phyloP scores from a whole-genome alignment of 2,113 vertebrate species.

The Brienomyrus longianalis region DNA sequence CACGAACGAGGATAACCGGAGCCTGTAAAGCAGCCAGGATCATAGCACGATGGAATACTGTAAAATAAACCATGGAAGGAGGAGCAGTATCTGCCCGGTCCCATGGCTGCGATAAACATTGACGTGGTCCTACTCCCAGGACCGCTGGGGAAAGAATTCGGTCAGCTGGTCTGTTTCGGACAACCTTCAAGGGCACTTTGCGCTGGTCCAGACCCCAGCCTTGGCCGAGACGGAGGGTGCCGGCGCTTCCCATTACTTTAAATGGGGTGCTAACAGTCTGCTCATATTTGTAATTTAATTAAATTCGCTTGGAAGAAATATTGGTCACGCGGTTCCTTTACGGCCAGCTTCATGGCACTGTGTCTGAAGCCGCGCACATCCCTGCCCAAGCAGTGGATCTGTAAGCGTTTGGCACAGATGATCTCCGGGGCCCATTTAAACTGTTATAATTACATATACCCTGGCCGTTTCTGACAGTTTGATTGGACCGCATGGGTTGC shows the following conservation, averaged over 20 bases:
- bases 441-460: slow-evolving; percentile 65
- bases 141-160: slow-evolving; percentile 41
- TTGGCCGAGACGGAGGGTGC: slow-evolving; percentile 65
- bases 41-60: not conserved
- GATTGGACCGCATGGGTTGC: slow-evolving; percentile 56
- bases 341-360: slow-evolving; percentile 44
- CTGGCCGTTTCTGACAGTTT: slow-evolving; percentile 59
- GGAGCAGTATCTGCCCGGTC: not conserved
- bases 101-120: not conserved
- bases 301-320: slow-evolving; percentile 69
- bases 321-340: slow-evolving; percentile 57
- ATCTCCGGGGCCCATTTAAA: slow-evolving; percentile 64
- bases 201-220: slow-evolving; percentile 62
- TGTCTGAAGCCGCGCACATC: slow-evolving; percentile 27
- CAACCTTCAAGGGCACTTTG: slow-evolving; percentile 71
- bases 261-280: slow-evolving; percentile 69
- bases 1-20: not conserved
- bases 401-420: slow-evolving; percentile 52
- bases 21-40: not conserved
- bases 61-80: not conserved
- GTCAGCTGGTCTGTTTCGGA: slow-evolving; percentile 66
- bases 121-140: not conserved
- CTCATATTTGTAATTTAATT: slow-evolving; percentile 77
- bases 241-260: slow-evolving; percentile 71
- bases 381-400: slow-evolving; percentile 58